Evolutionary conservation across 2,113 vertebrate species (phyloP), one percentile per base, ranked within the genome.

Genomic region (Dicentrarchus labrax): DNA sequence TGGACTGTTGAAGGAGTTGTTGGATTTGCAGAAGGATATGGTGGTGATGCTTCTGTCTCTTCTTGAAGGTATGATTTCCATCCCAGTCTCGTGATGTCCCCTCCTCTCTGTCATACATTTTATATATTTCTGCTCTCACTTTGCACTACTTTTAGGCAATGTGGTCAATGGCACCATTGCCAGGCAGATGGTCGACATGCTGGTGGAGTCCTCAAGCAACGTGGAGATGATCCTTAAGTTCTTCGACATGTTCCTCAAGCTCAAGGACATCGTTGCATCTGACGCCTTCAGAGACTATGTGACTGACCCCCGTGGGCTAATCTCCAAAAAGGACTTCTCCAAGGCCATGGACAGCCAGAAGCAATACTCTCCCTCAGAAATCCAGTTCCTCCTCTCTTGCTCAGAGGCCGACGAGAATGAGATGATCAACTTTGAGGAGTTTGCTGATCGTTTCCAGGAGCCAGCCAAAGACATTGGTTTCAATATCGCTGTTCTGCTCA

Each of bases 171-270:
- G 98, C 36, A 99, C 96, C 60, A 99, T 99, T 15, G 98, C 98
- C 6, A 95, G 95, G 39, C 98, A 99, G 91, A 99, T 99, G 98
- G 98, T 99, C 54, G 98, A 99, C 95, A 99, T 99, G 98, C 93
- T 99, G 66, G 98, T 99, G 83, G 98, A 99, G 75, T 99, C 98
- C 3, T 99, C 98, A 5, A 98, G 97, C 95, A 99, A 99, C 0
- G 98, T 99, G 87, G 98, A 99, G 91, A 98, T 99, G 97, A 99
- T 99, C 90, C 97, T 99, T 57, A 99, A 99, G 92, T 99, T 99
- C 96, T 99, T 99, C 0, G 98, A 99, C 94, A 99, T 98, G 97
- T 99, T 99, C 95, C 96, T 99, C 10, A 99, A 99, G 89, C 96
- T 99, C 68, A 97, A 98, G 76, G 98, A 99, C 94, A 99, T 99